phyloP scores from a whole-genome alignment of 2,888 invertebrate species.

The Eupithecia subfuscata region DNA sequence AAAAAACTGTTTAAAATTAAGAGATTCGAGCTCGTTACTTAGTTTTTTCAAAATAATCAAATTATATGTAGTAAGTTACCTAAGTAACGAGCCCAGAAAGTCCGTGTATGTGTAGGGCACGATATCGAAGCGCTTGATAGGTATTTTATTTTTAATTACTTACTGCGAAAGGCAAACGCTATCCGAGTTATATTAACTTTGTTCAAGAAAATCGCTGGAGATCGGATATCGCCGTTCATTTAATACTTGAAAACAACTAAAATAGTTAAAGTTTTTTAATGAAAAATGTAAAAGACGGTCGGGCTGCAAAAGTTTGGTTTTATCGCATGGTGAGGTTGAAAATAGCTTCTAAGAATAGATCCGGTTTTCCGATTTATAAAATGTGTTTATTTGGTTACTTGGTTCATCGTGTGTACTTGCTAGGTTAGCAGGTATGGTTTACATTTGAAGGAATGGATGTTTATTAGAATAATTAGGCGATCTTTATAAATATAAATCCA shows the following conservation, averaged over 20 bases:
- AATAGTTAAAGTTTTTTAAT: slow-evolving; percentile 29
- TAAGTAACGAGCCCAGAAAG: not conserved
- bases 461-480: not conserved
- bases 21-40: too few relatives aligned
- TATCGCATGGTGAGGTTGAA: slow-evolving; percentile 19
- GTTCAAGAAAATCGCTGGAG: slow-evolving; percentile 28
- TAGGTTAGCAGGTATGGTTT: not conserved
- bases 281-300: slow-evolving; percentile 32
- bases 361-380: not conserved
- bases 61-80: not conserved
- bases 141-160: slow-evolving; percentile 26
- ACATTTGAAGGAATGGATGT: not conserved
- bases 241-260: slow-evolving; percentile 30
- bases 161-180: slow-evolving; percentile 27
- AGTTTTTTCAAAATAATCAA: too few relatives aligned
- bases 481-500: too few relatives aligned
- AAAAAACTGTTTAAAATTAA: too few relatives aligned
- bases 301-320: slow-evolving; percentile 22
- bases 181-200: slow-evolving; percentile 33
- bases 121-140: slow-evolving; percentile 12
- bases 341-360: not conserved
- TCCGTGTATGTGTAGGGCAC: not conserved
- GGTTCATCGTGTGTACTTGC: not conserved
- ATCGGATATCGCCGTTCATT: slow-evolving; percentile 31
- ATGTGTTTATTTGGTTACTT: not conserved